phyloP scores from a whole-genome alignment of 2,888 invertebrate species.

The Melinopterus prodromus region DNA sequence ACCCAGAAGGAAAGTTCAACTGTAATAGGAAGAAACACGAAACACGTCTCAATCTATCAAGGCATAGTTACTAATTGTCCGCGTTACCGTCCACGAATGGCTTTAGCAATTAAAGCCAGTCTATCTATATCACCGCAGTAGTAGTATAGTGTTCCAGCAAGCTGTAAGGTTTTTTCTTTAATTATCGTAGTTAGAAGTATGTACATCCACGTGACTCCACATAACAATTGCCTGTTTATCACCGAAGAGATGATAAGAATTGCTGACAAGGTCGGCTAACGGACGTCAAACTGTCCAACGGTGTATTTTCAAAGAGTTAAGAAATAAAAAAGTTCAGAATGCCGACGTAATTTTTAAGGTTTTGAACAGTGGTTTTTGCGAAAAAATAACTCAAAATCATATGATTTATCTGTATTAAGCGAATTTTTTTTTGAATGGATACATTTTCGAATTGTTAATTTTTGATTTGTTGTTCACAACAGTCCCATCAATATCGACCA shows the following conservation, averaged over 20 bases:
- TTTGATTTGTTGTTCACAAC: no score
- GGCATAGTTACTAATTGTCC: slow-evolving; percentile 17
- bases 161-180: background rate
- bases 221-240: background rate
- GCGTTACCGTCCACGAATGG: slow-evolving; percentile 19
- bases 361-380: no score
- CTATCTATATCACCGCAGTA: background rate
- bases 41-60: slow-evolving; percentile 24
- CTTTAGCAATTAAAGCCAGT: slow-evolving; percentile 21
- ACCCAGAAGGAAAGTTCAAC: slow-evolving; percentile 1
- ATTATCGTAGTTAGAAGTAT: background rate
- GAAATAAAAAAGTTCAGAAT: no score
- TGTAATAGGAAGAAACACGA: slow-evolving; percentile 15
- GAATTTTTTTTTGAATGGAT: no score
- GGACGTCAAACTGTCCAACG: background rate
- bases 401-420: no score
- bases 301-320: no score
- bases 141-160: background rate
- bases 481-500: no score
- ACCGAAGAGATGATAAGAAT: background rate
- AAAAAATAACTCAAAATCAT: no score
- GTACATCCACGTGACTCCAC: background rate
- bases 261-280: background rate
- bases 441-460: no score
- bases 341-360: no score